A percentile compares a stretch with the other conserved stretches of the same genome.
Evolutionary conservation across 2,888 invertebrate species (phyloP).

Genomic region (Pseudeuparius sepicola): DNA sequence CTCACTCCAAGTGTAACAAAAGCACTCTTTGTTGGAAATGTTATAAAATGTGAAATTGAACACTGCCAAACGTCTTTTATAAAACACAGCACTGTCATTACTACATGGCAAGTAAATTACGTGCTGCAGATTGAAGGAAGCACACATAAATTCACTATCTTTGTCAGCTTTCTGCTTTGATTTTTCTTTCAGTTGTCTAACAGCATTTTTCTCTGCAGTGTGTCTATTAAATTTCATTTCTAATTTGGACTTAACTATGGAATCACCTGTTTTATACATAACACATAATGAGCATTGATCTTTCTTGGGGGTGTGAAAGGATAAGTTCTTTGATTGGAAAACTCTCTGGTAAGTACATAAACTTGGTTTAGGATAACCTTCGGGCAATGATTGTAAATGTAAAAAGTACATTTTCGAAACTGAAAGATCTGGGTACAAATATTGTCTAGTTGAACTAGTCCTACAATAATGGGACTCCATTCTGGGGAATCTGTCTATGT

Average conservation of each 20-base stretch:
- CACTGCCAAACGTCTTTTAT: conserved; percentile 7
- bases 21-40: conserved; percentile 12
- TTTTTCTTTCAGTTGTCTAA: conserved; percentile 7
- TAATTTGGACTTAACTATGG: too few species aligned
- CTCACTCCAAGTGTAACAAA: conserved; percentile 10
- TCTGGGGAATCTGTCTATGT: conserved; percentile 6
- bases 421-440: conserved; percentile 6
- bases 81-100: conserved; percentile 8
- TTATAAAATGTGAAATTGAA: too few species aligned
- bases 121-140: conserved; percentile 10
- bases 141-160: conserved; percentile 10
- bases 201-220: conserved; percentile 12
- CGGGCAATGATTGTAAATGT: conserved; percentile 5
- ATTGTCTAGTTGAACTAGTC: conserved; percentile 4
- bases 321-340: conserved; percentile 6
- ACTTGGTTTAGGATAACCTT: conserved; percentile 10
- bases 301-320: conserved; percentile 13
- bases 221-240: conserved; percentile 11
- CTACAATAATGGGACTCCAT: conserved; percentile 10
- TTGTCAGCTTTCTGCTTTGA: conserved; percentile 8
- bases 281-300: conserved; percentile 14
- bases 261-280: too few species aligned
- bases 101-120: too few species aligned
- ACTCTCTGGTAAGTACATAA: conserved; percentile 9
- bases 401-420: too few species aligned